A percentile compares a stretch with the other conserved stretches of the same genome.
Conservation (phyloP, 2,888 invertebrate species). For the Xestia sexstrigata region DNA sequence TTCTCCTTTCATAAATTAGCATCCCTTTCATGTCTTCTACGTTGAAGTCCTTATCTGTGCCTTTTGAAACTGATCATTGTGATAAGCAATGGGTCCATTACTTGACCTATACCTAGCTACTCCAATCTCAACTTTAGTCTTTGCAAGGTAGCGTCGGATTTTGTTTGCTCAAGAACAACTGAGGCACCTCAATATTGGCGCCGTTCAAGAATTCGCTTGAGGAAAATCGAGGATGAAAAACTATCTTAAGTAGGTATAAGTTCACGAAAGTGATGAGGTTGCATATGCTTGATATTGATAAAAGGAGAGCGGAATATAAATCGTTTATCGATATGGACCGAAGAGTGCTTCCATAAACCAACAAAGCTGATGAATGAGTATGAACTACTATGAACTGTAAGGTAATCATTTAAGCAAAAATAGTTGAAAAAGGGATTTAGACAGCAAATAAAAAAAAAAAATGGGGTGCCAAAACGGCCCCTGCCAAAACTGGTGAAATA, state of each 20-base stretch:
- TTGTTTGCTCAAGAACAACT: background rate
- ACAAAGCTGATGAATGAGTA: too few species aligned
- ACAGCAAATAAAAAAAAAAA: background rate
- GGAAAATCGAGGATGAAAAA: slow-evolving; percentile 7
- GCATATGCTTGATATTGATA: slow-evolving; percentile 27
- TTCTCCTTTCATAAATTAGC: background rate
- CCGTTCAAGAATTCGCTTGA: background rate
- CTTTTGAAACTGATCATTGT: background rate
- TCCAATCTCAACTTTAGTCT: slow-evolving; percentile 4
- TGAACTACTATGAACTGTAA: background rate
- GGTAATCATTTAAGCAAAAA: background rate
- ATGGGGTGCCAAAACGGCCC: background rate
- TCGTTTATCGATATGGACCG: slow-evolving; percentile 18
- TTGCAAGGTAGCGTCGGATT: background rate
- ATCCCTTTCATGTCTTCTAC: background rate
- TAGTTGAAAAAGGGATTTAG: background rate
- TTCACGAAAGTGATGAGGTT: slow-evolving; percentile 20
- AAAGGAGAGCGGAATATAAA: slow-evolving; percentile 20
- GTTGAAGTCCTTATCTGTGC: background rate
- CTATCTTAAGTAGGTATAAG: background rate
- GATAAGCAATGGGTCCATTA: background rate
- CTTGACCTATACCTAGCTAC: background rate
- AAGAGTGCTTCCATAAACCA: background rate
- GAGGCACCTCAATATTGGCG: background rate
- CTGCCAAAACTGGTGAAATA: background rate